Conservation (phyloP, 2,888 invertebrate genomes). For the Rhagonycha fulva region DNA sequence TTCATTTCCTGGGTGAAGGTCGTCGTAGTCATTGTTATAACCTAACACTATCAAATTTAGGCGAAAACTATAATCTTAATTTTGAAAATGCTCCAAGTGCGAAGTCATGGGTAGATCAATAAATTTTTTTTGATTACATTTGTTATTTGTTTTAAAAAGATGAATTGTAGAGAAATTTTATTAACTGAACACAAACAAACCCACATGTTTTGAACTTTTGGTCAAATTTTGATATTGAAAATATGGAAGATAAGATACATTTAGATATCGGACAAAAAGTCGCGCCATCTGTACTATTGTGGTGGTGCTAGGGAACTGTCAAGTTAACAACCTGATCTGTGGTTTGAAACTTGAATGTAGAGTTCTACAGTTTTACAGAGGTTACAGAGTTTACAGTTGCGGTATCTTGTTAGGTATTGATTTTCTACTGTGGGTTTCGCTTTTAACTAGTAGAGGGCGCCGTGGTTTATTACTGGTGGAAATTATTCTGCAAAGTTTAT, state of each 20-base stretch:
- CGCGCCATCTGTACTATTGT: not conserved
- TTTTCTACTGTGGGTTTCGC: not conserved
- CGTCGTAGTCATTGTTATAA: not conserved
- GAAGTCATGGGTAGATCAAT: not conserved
- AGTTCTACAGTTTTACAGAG: not conserved
- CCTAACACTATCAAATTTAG: not conserved
- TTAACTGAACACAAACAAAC: not conserved
- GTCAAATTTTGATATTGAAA: not conserved
- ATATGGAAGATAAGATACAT: not conserved
- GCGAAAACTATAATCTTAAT: not conserved
- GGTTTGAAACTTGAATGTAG: not conserved
- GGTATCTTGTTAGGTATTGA: not conserved
- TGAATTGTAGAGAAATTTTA: not conserved
- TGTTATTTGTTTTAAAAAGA: not conserved
- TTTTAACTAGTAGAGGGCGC: not conserved
- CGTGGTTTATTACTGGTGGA: not conserved
- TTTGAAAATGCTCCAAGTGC: not conserved
- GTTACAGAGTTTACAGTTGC: not conserved
- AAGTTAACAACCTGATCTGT: not conserved
- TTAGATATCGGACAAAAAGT: not conserved
- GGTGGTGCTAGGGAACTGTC: not conserved
- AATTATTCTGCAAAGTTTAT: too few relatives aligned
- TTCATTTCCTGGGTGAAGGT: not conserved
- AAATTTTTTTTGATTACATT: not conserved
- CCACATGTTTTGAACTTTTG: not conserved